Evolutionary conservation across 2,797 vertebrate genomes (phyloP), one percentile per base, ranked within the genome.

Genomic region (Cirrhinus mrigala): DNA sequence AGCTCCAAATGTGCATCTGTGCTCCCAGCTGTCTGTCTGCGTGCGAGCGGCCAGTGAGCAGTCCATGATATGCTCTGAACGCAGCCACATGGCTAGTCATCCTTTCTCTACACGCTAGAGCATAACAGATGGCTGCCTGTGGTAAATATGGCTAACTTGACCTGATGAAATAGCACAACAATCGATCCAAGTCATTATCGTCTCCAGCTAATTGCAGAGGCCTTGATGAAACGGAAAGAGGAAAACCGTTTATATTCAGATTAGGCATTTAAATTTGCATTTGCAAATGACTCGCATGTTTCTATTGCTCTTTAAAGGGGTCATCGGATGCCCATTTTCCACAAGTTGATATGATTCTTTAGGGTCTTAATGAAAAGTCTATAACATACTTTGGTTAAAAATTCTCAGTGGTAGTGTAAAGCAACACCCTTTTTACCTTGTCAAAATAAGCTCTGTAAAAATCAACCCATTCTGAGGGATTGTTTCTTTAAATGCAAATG

Each of bases 191-290:
- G 75, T 88, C 88, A 81, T 90, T 89, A 88, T 86, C 68, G 70
- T 83, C 92, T 90, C 92, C 85, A 88, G 90, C 88, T 93, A 91
- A 93, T 91, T 92, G 90, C 90, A 90, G 71, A 76, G 87, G 85
- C 88, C 84, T 82, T 75, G 82, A 92, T 89, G 87, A 89, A 88
- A 84, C 89, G 88, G 88, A 83, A 79, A 87, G 84, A 87, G 90
- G 90, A 92, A 92, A 91, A 81, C 3, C n/a, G 37, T 29, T 82
- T 69, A 29, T 69, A 78, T 85, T 77, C 33, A 56, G 29, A 77
- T 76, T 76, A 64, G 44, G 50, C 37, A 1, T 52, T 52, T 73
- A 60, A 6, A 71, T 73, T 50, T 44, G 60, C 14, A 33, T 78
- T 78, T 44, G 22, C 54, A 44, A 77, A 44, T 16, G 33, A 40